A percentile compares a stretch with the other conserved stretches of the same genome.
phyloP scores from a whole-genome alignment of 2,113 vertebrate genomes.

The Solenodon paradoxus region DNA sequence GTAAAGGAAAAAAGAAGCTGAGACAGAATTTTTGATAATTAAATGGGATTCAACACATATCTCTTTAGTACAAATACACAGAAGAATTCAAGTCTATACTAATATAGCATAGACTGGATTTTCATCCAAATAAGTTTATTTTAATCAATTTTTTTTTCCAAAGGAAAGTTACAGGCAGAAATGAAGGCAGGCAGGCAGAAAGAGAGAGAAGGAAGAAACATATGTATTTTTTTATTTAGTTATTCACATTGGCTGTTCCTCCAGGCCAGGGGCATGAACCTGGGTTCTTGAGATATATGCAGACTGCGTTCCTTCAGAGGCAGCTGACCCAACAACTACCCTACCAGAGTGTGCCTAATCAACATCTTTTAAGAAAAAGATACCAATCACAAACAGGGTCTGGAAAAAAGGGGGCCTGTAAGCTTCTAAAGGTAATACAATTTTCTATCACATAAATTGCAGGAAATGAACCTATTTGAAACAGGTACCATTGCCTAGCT shows the following conservation, averaged over 20 bases:
- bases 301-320: no score
- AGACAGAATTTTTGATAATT: not conserved
- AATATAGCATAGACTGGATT: not conserved
- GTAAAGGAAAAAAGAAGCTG: not conserved
- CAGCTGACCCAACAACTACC: no score
- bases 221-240: no score
- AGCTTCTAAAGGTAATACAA: not conserved
- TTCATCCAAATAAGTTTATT: not conserved
- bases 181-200: no score
- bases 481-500: not conserved
- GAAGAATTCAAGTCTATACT: not conserved
- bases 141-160: not conserved
- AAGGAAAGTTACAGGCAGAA: no score
- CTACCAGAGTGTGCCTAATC: no score
- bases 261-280: no score
- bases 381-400: not conserved
- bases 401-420: fast-evolving
- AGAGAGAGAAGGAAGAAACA: no score
- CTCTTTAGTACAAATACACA: not conserved
- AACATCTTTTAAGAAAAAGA: no score
- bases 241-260: no score
- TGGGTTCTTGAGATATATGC: no score
- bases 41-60: not conserved
- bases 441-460: not conserved
- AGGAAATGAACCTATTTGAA: not conserved